Percentiles rank a stretch among this genome's conserved stretches.
These are phyloP conservation scores for Agrilus planipennis DNA, from an alignment of 1,140 invertebrate species.

Conservation along the genomic window DNA sequence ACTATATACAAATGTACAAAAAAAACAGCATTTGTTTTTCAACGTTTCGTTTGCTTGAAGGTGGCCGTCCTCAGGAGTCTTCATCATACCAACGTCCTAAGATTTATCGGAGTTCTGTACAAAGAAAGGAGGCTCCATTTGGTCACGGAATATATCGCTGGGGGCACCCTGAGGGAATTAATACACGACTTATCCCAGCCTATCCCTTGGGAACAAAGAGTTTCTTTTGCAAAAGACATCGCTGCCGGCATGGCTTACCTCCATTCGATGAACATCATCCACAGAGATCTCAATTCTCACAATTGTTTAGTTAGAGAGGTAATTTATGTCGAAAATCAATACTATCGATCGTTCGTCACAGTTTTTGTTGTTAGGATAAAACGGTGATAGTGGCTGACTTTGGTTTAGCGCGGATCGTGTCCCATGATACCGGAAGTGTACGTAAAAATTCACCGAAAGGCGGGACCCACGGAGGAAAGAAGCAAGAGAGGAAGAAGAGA, in stretches of 20 bases:
- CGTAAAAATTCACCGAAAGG: slow-evolving; percentile 20
- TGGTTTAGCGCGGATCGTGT: slow-evolving; percentile 81
- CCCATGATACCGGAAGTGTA: slow-evolving; percentile 39
- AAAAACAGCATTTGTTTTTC: no score
- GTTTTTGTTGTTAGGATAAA: slow-evolving; percentile 45
- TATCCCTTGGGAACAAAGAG: slow-evolving; percentile 71
- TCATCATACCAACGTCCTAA: slow-evolving; percentile 78
- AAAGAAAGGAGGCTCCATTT: slow-evolving; percentile 85
- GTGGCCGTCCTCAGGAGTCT: slow-evolving; percentile 79
- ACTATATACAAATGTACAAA: no score
- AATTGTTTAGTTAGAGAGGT: slow-evolving; percentile 86
- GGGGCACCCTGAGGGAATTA: slow-evolving; percentile 73
- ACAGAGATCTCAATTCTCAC: slow-evolving; percentile 91
- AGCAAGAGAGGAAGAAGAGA: slow-evolving; percentile 52
- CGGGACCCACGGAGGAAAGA: slow-evolving; percentile 30
- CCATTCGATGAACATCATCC: slow-evolving; percentile 89
- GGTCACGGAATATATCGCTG: slow-evolving; percentile 84
- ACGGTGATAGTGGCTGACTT: slow-evolving; percentile 92
- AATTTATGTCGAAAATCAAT: slow-evolving; percentile 15
- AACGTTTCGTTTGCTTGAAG: slow-evolving; percentile 38
- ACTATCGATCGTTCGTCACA: slow-evolving; percentile 3
- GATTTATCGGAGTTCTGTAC: slow-evolving; percentile 88
- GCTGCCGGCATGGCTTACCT: slow-evolving; percentile 87
- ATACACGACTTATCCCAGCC: slow-evolving; percentile 57
- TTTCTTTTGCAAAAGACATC: slow-evolving; percentile 82